These are phyloP conservation scores for Felis chaus DNA, from an alignment of 2,113 vertebrate species.

Conservation along the genomic window DNA sequence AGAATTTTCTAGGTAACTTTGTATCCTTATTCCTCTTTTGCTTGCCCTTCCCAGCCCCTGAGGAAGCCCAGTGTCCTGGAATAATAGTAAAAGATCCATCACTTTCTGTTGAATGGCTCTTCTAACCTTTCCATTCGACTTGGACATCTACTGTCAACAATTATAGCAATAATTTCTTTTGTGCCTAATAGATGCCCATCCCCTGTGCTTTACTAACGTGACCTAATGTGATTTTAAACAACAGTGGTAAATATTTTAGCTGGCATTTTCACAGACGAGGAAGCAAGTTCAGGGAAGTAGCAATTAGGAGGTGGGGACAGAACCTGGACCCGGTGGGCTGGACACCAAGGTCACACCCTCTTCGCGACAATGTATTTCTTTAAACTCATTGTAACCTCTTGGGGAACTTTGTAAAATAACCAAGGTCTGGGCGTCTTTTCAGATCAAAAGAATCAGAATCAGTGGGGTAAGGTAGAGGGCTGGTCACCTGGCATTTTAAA, in stretches of 20 bases:
- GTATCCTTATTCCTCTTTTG: not conserved
- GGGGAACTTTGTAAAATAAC: not conserved
- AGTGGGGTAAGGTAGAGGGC: rapidly evolving
- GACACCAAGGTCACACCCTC: rapidly evolving
- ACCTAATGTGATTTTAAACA: not conserved
- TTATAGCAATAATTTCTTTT: not conserved
- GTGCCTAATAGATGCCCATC: not conserved
- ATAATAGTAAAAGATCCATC: not conserved
- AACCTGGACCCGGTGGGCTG: not conserved
- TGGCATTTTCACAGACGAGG: not conserved
- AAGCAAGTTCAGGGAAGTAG: not conserved
- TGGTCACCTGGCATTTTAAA: not conserved
- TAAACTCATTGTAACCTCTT: not conserved
- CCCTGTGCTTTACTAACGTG: not conserved
- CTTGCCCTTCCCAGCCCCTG: not conserved
- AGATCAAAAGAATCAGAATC: not conserved
- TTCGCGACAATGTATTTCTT: rapidly evolving
- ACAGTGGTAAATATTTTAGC: not conserved
- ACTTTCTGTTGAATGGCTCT: not conserved
- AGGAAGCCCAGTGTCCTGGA: not conserved
- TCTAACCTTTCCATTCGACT: not conserved
- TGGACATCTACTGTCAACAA: not conserved
- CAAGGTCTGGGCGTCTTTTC: not conserved
- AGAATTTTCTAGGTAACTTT: not conserved
- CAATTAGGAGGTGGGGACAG: not conserved